Conservation (phyloP, 2,797 vertebrate species). For the Hipposideros larvatus region DNA sequence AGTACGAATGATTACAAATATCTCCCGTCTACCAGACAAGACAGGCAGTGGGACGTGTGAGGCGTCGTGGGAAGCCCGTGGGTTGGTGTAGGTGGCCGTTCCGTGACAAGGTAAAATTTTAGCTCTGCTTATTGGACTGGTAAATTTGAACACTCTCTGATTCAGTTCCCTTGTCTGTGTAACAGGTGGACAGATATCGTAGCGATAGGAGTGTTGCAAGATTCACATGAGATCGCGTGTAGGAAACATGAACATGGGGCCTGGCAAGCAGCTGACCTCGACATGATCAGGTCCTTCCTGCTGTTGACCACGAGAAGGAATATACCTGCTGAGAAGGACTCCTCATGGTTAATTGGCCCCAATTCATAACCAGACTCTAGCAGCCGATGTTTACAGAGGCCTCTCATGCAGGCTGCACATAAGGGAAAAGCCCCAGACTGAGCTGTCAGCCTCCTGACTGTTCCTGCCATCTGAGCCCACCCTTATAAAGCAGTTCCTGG, state of each 20-base stretch:
- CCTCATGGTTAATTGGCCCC: background rate
- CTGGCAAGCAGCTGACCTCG: background rate
- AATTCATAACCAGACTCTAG: background rate
- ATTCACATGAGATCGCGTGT: accelerated
- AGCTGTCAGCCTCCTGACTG: background rate
- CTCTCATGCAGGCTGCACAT: accelerated
- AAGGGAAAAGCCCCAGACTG: background rate
- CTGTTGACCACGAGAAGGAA: background rate
- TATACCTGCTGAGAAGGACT: too few species aligned
- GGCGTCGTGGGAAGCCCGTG: accelerated
- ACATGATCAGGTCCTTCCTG: background rate
- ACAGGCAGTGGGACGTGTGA: accelerated
- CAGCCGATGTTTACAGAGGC: background rate
- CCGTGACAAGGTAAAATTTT: background rate
- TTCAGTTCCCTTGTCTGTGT: background rate
- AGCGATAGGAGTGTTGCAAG: too few species aligned
- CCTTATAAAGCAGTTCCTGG: background rate
- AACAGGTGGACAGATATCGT: too few species aligned
- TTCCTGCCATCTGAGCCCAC: background rate
- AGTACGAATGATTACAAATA: accelerated
- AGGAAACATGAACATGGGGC: accelerated
- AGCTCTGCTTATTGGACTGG: background rate
- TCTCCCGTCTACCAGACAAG: background rate
- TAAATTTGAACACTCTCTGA: background rate
- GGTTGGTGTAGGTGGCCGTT: background rate